Base-by-base conservation (phyloP, 2,888 invertebrate genomes). In the Ramazzottius varieornatus region DNA sequence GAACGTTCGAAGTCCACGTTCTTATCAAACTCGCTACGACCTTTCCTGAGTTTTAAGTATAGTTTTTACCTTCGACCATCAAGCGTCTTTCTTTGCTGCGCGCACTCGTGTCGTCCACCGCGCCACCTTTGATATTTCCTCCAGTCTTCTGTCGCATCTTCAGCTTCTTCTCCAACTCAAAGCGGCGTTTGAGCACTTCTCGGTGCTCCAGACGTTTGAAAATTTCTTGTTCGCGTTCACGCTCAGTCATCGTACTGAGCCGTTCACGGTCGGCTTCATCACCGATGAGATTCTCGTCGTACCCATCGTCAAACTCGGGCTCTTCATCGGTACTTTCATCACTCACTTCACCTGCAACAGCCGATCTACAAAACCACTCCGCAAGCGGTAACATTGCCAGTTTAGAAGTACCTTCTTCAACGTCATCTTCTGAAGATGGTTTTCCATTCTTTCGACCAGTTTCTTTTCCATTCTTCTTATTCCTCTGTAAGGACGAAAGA, bases 221-320 rank as follows among this genome's bases (percentile, higher is more conserved):
- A 70, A 98, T 86, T 77, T 94, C 94, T 66, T 92, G 90, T 78
- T 98, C 96, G 63, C 96, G 80, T 74, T 96, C 94, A 72, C 91
- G 92, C 74, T 96, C 96, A 0, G 93, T 93, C 82, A 96, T 85
- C 68, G 86, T 84, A 16, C 89, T 90, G 63, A 96, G 79, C 0
- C 88, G 79, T 1, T 87, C 86, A 71, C 88, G 83, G 79, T 96
- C 96, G 70, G 90, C 93, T 67, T 88, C 92, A 75, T 94, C 93
- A 0, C 93, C 93, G 86, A 94, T 93, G 33, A 94, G 81, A 74
- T 94, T 88, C 69, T 94, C 93, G 74, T 93, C 94, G 71, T 88
- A 92, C 68, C 94, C 94, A 78, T 96, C 94, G 74, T 91, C 86
- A 73, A 93, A 94, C 75, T 92, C 91, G 70, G 86, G 86, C 69